phyloP scores from a whole-genome alignment of 2,113 vertebrate genomes.

The Colius striatus region DNA sequence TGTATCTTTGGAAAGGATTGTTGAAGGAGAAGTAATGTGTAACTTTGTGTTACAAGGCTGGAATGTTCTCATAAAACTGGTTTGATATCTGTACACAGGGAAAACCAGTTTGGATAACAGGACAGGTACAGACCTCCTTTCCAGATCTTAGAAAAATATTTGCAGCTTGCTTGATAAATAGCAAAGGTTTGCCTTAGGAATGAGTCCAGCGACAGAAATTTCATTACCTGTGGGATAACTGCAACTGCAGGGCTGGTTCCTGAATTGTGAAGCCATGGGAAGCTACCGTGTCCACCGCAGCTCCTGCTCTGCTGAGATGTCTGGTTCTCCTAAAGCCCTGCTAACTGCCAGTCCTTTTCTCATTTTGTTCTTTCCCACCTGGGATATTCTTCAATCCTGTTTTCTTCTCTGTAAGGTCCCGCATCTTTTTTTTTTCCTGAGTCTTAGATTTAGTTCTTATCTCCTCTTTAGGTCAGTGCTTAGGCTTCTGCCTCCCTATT shows the following conservation, averaged over 20 bases:
- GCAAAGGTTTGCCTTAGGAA: neutral
- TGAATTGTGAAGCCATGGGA: rapidly evolving
- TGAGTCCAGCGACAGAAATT: neutral
- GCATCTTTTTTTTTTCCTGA: neutral
- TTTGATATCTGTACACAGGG: neutral
- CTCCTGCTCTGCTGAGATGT: neutral
- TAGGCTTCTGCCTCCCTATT: neutral
- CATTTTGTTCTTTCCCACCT: neutral
- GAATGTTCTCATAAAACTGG: slow-evolving; percentile 55
- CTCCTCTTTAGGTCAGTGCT: neutral
- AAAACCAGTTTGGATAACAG: neutral
- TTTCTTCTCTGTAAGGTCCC: neutral
- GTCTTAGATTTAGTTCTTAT: neutral
- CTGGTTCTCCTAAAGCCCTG: neutral
- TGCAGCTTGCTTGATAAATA: neutral
- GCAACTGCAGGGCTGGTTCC: neutral
- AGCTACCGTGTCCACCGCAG: neutral
- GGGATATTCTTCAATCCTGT: neutral
- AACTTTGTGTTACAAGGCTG: slow-evolving; percentile 46
- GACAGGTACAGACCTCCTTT: neutral
- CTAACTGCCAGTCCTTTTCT: neutral
- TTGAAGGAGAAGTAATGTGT: slow-evolving; percentile 52
- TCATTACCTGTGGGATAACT: neutral
- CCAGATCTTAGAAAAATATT: slow-evolving; percentile 1
- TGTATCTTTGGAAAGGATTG: neutral